Evolutionary conservation across 2,113 vertebrate species (phyloP).

Genomic region (Rissa tridactyla): DNA sequence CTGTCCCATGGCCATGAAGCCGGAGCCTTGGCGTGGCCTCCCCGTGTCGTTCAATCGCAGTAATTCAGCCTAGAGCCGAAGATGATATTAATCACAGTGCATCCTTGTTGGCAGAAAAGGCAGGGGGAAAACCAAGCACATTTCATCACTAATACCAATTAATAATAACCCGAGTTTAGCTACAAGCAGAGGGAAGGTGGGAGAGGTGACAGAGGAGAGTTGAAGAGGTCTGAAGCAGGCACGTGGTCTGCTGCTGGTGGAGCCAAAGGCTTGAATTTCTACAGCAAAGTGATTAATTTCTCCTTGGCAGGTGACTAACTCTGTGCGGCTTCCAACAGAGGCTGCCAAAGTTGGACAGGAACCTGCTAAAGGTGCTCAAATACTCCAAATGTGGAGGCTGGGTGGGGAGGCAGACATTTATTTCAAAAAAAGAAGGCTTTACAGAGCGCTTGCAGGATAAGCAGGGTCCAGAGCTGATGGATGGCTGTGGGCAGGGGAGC

Average conservation of each 20-base stretch:
- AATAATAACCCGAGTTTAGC: background rate
- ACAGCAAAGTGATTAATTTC: conserved; percentile 43
- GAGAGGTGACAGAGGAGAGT: background rate
- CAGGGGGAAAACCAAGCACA: background rate
- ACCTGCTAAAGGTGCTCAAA: conserved; percentile 5
- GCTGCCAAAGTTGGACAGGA: background rate
- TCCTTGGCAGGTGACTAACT: conserved; percentile 18
- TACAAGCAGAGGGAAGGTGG: background rate
- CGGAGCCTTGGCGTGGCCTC: background rate
- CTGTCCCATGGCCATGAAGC: background rate
- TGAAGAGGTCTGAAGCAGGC: background rate
- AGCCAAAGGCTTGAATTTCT: conserved; percentile 11
- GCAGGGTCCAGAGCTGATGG: background rate
- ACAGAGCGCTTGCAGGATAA: background rate
- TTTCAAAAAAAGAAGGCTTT: background rate
- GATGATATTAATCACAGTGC: background rate
- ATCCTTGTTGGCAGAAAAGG: background rate
- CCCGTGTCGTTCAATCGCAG: fast-evolving
- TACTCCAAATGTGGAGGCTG: background rate
- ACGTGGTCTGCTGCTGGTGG: background rate
- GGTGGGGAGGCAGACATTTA: background rate
- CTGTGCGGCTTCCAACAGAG: background rate
- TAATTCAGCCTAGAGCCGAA: background rate
- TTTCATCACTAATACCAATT: background rate
- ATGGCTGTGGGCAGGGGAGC: background rate